Evolutionary conservation across 2,113 vertebrate species (phyloP).

Genomic region (Trogon melanurus): DNA sequence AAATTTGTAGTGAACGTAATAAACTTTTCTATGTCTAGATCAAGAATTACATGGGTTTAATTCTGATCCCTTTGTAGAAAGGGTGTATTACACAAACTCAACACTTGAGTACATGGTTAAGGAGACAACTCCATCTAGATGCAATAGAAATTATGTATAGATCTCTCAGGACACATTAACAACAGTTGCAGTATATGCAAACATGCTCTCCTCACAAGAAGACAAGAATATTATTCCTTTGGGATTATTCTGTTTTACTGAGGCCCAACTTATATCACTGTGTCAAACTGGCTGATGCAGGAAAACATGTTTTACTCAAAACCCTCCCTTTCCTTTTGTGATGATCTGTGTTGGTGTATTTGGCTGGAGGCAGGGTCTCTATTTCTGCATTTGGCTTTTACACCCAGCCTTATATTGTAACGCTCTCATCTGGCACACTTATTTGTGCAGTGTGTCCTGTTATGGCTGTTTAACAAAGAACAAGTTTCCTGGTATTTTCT

Average conservation of each 20-base stretch:
- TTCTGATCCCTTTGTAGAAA: neutral
- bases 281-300: neutral
- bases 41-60: neutral
- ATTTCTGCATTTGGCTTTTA: slow-evolving; percentile 1
- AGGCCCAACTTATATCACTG: neutral
- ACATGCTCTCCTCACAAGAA: neutral
- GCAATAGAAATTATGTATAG: neutral
- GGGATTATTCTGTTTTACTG: neutral
- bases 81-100: neutral
- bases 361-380: neutral
- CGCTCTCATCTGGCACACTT: slow-evolving; percentile 23
- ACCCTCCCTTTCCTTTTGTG: neutral
- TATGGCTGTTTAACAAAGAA: slow-evolving; percentile 42
- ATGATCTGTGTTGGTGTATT: neutral
- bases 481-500: slow-evolving; percentile 40
- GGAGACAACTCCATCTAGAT: neutral
- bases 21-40: neutral
- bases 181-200: neutral
- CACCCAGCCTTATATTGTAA: slow-evolving; percentile 22
- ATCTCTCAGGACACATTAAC: neutral
- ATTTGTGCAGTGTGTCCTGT: slow-evolving; percentile 4
- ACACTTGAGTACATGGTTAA: neutral
- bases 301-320: neutral
- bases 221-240: neutral
- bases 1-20: neutral